phyloP scores from a whole-genome alignment of 2,113 vertebrate species.

The Mormoops blainvillei region DNA sequence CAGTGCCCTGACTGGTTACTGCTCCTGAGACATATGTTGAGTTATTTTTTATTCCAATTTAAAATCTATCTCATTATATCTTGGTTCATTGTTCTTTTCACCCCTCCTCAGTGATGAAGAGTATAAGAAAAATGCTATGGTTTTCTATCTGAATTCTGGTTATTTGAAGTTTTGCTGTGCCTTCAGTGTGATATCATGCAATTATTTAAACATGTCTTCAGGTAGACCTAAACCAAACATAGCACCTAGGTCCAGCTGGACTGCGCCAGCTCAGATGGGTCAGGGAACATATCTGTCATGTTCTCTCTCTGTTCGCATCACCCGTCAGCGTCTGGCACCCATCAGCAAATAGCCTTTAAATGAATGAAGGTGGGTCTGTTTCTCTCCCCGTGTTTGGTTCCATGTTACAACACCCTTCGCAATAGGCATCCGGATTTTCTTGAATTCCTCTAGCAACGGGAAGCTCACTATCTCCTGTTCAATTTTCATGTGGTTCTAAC shows the following conservation, averaged over 20 bases:
- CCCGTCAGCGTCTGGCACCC: not conserved
- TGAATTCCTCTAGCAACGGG: not conserved
- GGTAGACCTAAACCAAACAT: not conserved
- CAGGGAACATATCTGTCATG: not conserved
- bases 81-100: not conserved
- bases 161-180: not conserved
- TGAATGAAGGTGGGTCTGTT: not conserved
- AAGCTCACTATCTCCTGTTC: not conserved
- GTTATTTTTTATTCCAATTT: constrained; percentile 7
- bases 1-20: not conserved
- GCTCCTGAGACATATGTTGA: not conserved
- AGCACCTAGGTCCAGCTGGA: not conserved
- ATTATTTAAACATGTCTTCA: not conserved
- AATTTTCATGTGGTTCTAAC: not conserved
- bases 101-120: not conserved
- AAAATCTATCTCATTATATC: not conserved
- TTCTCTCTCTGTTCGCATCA: not conserved
- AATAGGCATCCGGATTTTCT: not conserved
- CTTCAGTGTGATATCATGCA: not conserved
- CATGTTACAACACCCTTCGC: not conserved
- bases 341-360: not conserved
- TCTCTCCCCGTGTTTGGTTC: not conserved
- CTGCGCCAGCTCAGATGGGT: not conserved
- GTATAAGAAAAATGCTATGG: not conserved
- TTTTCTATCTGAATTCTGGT: not conserved